Evolutionary conservation across 2,113 vertebrate species (phyloP), one percentile per base, ranked within the genome.

Genomic region (Leptobrachium leishanense): DNA sequence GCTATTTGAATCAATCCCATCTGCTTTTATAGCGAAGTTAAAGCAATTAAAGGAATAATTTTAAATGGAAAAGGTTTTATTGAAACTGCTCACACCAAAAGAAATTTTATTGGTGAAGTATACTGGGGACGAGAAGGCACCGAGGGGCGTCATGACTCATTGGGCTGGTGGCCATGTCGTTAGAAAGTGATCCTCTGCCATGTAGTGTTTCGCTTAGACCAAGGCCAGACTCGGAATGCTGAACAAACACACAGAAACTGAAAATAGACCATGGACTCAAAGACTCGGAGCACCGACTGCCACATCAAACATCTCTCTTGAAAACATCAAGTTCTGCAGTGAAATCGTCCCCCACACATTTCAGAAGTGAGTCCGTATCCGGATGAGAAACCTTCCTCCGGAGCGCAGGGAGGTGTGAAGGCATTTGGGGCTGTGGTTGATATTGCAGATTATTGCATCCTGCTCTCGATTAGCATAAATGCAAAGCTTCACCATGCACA

Each of bases 191-290:
- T 50, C 46, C 8, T 4, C 46, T 4, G 46, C 46, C 8, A 8
- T 50, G 46, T 5, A 50, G 8, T 4, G 46, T 8, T 50, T 50
- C 46, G 8, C 8, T 50, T 50, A 5, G 46, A 50, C 4, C 8
- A 8, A 50, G 46, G 4, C 46, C 20, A 31, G 20, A 31, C 20
- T 31, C 20, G 20, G 46, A 50, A 50, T 2, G 3, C 13, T 72
- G 46, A n/a, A 78, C 84, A 85, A 88, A 90, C 85, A 88, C 83
- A 87, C 81, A 85, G 85, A 78, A 75, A 83, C 83, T 85, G 3
- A 0, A 68, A 72, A 78, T 85, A 1, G 81, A 84, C 63, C 57
- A 75, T 82, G 77, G 83, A 74, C 39, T 64, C 39, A 20, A 1
- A 64, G n/a, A 64, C n/a, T n/a, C 10, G 62, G n/a, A 9, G 4